Conservation (phyloP, 2,888 invertebrate species). For the Nowickia ferox region DNA sequence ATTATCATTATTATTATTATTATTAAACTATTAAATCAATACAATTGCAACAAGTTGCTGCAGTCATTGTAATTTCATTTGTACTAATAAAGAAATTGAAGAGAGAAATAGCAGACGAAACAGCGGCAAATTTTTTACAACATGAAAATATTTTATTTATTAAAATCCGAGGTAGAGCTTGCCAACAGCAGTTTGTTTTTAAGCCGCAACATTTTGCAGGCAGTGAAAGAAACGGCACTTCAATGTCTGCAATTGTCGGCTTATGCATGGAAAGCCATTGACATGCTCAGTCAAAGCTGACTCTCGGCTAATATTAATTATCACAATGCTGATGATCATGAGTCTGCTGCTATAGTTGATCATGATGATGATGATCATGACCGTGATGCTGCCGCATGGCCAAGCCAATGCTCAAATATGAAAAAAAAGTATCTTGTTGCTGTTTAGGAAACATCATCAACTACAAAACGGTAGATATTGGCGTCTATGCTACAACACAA, state of each 20-base stretch:
- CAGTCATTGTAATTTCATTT: slow-evolving; percentile 24
- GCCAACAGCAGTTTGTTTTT: background rate
- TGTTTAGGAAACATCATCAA: slow-evolving; percentile 53
- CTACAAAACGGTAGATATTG: slow-evolving; percentile 71
- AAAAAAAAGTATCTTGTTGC: slow-evolving; percentile 40
- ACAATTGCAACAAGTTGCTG: slow-evolving; percentile 49
- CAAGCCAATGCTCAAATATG: background rate
- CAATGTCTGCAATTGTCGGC: slow-evolving; percentile 60
- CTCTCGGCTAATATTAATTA: slow-evolving; percentile 29
- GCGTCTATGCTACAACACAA: slow-evolving; percentile 41
- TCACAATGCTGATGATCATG: slow-evolving; percentile 2
- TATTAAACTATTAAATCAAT: slow-evolving; percentile 62
- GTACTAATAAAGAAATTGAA: slow-evolving; percentile 65
- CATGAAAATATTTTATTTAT: slow-evolving; percentile 46
- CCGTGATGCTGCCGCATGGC: slow-evolving; percentile 41
- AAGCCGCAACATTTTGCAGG: background rate
- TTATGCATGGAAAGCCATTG: slow-evolving; percentile 43
- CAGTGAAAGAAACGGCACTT: slow-evolving; percentile 60
- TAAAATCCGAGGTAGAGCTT: slow-evolving; percentile 7
- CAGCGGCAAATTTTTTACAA: slow-evolving; percentile 42
- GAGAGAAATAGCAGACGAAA: slow-evolving; percentile 39
- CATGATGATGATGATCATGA: slow-evolving; percentile 31
- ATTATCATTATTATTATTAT: slow-evolving; percentile 10
- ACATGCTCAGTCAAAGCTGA: slow-evolving; percentile 58
- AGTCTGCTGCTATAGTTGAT: slow-evolving; percentile 19